Evolutionary conservation across 2,888 invertebrate species (phyloP), one percentile per base, ranked within the genome.

Genomic region (Philopedon plagiatum): DNA sequence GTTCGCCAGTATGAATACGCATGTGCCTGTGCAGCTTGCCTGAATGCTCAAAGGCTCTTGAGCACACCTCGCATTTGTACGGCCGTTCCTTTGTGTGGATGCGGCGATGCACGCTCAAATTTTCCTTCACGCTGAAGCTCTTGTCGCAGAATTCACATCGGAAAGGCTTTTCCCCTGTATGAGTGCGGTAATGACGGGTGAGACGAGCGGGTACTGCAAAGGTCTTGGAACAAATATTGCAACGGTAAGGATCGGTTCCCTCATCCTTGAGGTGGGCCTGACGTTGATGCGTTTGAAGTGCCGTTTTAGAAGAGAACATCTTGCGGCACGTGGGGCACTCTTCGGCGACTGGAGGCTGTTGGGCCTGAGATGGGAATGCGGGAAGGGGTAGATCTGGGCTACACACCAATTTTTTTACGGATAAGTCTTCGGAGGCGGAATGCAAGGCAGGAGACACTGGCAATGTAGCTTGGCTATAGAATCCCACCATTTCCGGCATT

Each of bases 31-130:
- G 95, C 66, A 96, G 86, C 83, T 96, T 96, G 4, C 96, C 96
- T 70, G 94, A 94, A 84, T 96, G 96, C 84, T 96, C 96, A 82
- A 96, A 96, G 0, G 95, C 95, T 3, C 96, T 89, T 9, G 92
- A 93, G 84, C 96, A 96, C 2, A 95, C 94, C 74, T 93, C 92
- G 82, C 96, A 96, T 81, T 95, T 93, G 86, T 96, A 96, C 0
- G 96, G 96, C 1, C 96, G 90, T 85, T 96, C 96, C 86, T 96
- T 96, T 71, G 96, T 96, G 85, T 96, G 96, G 76, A 96, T 96
- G 71, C 96, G 90, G 41, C 92, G 88, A 84, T 96, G 96, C 11
- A 96, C 96, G 86, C 95, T 95, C 70, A 96, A 87, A 84, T 96
- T 96, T 85, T 96, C 96, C 85, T 96, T 96, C 7, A 96, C 96